These are phyloP conservation scores for Hydractinia echinata DNA, from an alignment of 30 jellyfish, hydroid and myxozoan genomes.

Conservation along the genomic window DNA sequence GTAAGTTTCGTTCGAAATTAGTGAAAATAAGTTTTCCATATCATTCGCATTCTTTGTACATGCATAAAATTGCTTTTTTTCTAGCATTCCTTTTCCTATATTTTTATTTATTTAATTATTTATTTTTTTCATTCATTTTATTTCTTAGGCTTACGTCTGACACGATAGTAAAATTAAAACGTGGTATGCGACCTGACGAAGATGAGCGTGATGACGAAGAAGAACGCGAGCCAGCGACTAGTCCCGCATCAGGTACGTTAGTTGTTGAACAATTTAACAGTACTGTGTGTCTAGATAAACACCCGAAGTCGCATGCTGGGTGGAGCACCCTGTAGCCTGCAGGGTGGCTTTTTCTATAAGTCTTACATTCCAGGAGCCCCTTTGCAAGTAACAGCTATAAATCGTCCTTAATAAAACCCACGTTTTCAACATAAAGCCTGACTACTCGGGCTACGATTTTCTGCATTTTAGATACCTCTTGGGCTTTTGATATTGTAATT, in stretches of 20 bases:
- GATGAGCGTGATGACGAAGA: background rate
- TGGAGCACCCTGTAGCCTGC: too few relatives aligned
- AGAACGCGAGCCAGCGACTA: background rate
- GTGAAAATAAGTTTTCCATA: background rate
- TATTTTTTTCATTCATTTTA: background rate
- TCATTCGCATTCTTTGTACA: background rate
- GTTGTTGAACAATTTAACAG: too few relatives aligned
- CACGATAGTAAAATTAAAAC: background rate
- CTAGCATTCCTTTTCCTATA: background rate
- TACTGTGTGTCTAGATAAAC: too few relatives aligned
- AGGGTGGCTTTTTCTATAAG: too few relatives aligned
- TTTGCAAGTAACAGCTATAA: too few relatives aligned
- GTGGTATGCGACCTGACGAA: slow-evolving; percentile 15
- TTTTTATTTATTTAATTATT: background rate
- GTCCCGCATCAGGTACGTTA: background rate
- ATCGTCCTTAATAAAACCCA: too few relatives aligned
- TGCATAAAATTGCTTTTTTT: background rate
- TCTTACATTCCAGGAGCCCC: too few relatives aligned
- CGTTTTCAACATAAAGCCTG: too few relatives aligned
- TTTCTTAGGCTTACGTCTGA: background rate
- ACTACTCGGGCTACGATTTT: too few relatives aligned
- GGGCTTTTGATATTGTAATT: too few relatives aligned
- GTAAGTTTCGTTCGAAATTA: slow-evolving; percentile 75
- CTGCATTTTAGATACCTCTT: too few relatives aligned
- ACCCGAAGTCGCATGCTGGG: too few relatives aligned